Conservation (phyloP, 2,888 invertebrate genomes). For the Drosophila merina region DNA sequence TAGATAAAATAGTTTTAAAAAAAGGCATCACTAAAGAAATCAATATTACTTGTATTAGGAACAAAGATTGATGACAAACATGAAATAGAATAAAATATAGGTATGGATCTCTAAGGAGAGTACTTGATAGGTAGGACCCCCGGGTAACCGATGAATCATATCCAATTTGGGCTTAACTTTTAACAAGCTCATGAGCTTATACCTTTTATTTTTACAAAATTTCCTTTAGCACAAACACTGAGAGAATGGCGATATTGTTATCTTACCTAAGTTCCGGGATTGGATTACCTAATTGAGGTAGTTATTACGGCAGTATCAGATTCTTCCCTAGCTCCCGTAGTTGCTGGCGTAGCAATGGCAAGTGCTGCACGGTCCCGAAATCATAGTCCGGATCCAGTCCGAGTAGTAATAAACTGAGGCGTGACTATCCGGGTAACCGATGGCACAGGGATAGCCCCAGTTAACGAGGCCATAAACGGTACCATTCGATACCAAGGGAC, state of each 20-base stretch:
- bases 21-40: no score
- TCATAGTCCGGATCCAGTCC: constrained; percentile 75
- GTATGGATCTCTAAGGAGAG: no score
- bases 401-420: constrained; percentile 66
- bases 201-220: constrained; percentile 9
- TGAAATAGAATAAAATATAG: no score
- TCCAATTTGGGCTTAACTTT: neutral
- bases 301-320: neutral
- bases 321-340: constrained; percentile 34
- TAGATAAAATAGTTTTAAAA: no score
- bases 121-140: no score
- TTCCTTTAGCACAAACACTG: constrained; percentile 1
- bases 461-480: constrained; percentile 80
- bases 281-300: neutral
- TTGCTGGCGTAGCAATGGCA: constrained; percentile 76
- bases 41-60: no score
- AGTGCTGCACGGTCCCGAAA: constrained; percentile 45
- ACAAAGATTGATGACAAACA: no score
- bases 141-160: no score
- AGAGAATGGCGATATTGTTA: neutral
- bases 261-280: neutral
- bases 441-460: constrained; percentile 81
- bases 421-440: constrained; percentile 78
- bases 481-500: constrained; percentile 73
- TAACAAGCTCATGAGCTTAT: neutral